Base-by-base conservation (phyloP, 1,140 invertebrate species). In the Bombus difficillimus region DNA sequence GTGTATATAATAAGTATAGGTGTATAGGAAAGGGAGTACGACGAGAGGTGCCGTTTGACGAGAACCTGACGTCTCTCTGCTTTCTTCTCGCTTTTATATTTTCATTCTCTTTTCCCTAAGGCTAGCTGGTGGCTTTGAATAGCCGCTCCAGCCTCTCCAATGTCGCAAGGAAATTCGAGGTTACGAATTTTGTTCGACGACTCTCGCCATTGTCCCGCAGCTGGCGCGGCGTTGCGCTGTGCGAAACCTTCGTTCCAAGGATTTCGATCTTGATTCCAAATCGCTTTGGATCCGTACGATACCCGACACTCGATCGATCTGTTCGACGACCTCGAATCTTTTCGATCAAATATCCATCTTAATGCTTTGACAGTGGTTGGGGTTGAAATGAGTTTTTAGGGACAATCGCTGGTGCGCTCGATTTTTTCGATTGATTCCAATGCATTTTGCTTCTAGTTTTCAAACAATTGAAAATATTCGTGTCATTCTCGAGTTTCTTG, bases 41-140 rank as follows among this genome's bases (percentile, higher is more conserved):
- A 79, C 72, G 74, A 81, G 43, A 86, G 81, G 79, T 87, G 86
- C 77, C 72, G 81, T 84, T 89, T 87, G 85, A 87, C 87, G 85
- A 81, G 82, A 85, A 87, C 74, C 81, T 88, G 81, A 87, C 81
- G 81, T 84, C 79, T 84, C 75, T 59, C 43, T 18, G 73, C 32
- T 69, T 81, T 62, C n/a, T 86, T 76, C 37, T 73, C 77, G 77
- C 62, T 68, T 78, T 78, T 83, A 84, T 89, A 68, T 86, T 83
- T 73, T 72, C 79, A 43, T 79, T 69, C 80, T 76, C 47, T 57
- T 66, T 78, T 47, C 39, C 81, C 41, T 81, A 28, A 34, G 41
- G 59, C 72, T 47, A 53, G 69, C 53, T 66, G 79, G 73, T 57
- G 59, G 59, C 57, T 68, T 79, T 84, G 39, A 87, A 83, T 41